Conservation (phyloP, 2,888 invertebrate genomes). For the Herminia tarsipennalis region DNA sequence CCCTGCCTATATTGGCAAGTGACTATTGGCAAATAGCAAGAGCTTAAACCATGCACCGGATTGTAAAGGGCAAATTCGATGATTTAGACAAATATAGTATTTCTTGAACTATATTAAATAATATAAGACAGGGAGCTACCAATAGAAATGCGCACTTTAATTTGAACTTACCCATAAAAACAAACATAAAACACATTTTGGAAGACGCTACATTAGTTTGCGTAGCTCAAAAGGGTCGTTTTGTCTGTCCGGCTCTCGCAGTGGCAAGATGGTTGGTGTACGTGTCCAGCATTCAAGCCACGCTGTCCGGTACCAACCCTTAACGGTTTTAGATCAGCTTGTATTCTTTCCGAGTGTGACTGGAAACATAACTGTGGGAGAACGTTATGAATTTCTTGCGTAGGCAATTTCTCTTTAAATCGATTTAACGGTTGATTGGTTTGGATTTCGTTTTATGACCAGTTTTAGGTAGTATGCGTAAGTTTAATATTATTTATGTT, state of each 20-base stretch:
- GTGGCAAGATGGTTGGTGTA: conserved; percentile 59
- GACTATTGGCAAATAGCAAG: not conserved
- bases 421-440: conserved; percentile 33
- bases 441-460: conserved; percentile 25
- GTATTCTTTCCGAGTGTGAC: conserved; percentile 51
- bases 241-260: conserved; percentile 50
- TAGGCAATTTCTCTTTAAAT: conserved; percentile 36
- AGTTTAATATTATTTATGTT: too few species aligned
- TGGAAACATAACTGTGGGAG: conserved; percentile 44
- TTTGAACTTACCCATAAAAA: conserved; percentile 26
- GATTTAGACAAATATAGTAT: too few species aligned
- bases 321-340: conserved; percentile 57
- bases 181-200: conserved; percentile 31
- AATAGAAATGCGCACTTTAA: conserved; percentile 16
- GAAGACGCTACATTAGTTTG: conserved; percentile 48
- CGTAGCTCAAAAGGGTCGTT: conserved; percentile 51
- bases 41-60: not conserved
- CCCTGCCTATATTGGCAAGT: not conserved
- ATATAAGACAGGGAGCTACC: not conserved
- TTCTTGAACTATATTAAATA: too few species aligned
- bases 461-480: too few species aligned
- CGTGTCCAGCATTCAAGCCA: conserved; percentile 55
- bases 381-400: conserved; percentile 39
- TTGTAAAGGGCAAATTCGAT: too few species aligned
- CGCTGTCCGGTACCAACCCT: conserved; percentile 28